A percentile compares a stretch with the other conserved stretches of the same genome.
These are phyloP conservation scores for Paralichthys olivaceus DNA, from an alignment of 2,113 vertebrate genomes.

Conservation along the genomic window DNA sequence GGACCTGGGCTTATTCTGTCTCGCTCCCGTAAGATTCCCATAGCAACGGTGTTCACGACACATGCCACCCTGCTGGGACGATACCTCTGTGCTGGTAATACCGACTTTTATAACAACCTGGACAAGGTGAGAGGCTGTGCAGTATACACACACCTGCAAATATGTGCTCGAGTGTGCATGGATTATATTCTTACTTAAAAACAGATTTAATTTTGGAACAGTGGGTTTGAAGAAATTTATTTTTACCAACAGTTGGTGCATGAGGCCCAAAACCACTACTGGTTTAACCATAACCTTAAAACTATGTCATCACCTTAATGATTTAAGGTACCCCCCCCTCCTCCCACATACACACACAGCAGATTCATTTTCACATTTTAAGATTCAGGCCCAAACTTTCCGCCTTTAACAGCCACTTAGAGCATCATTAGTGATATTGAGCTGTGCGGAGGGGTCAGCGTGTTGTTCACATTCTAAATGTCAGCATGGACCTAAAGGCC, in stretches of 20 bases:
- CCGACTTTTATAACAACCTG: conserved; percentile 96
- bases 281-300: too few relatives aligned
- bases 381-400: conserved; percentile 4
- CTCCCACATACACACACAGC: background rate
- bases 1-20: conserved; percentile 90
- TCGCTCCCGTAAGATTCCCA: conserved; percentile 87
- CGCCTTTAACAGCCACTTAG: conserved; percentile 39
- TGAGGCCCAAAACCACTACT: too few relatives aligned
- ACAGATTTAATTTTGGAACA: too few relatives aligned
- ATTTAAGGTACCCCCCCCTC: too few relatives aligned
- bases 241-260: too few relatives aligned
- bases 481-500: conserved; percentile 72
- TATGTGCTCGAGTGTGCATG: background rate
- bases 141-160: background rate
- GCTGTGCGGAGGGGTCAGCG: conserved; percentile 24
- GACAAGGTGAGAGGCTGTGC: conserved; percentile 83
- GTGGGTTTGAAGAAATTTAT: too few relatives aligned
- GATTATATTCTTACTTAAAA: too few relatives aligned
- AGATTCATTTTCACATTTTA: conserved; percentile 27
- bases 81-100: conserved; percentile 93
- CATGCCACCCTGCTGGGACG: conserved; percentile 95
- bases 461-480: conserved; percentile 61
- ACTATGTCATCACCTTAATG: too few relatives aligned
- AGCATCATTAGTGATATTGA: conserved; percentile 53
- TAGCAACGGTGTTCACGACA: conserved; percentile 95